Conservation (phyloP, 2,113 vertebrate species). For the Erythrocercus mccallii region DNA sequence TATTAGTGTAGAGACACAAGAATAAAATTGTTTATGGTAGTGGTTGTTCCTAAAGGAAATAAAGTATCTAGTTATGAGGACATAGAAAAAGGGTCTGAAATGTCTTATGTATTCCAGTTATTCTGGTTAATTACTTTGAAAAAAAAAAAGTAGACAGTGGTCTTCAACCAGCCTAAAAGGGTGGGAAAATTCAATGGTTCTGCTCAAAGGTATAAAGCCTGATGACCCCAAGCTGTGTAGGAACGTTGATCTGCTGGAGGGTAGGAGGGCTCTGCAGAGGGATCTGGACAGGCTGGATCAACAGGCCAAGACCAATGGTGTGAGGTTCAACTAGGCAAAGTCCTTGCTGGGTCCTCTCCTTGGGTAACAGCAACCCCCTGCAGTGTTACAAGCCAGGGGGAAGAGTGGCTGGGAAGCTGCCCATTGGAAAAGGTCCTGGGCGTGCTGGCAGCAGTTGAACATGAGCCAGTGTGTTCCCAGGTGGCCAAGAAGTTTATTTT, state of each 20-base stretch:
- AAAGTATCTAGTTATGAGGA: neutral
- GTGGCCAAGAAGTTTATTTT: neutral
- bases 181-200: neutral
- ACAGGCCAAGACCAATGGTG: too few relatives aligned
- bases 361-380: neutral
- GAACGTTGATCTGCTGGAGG: neutral
- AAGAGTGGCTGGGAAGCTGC: neutral
- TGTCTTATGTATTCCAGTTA: neutral
- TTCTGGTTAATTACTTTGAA: neutral
- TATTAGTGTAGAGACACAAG: neutral
- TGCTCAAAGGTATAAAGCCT: neutral
- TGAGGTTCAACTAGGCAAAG: neutral
- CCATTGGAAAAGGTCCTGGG: neutral
- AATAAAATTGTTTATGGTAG: neutral
- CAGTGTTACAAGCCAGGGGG: neutral
- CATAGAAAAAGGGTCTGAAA: neutral
- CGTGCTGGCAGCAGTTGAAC: neutral
- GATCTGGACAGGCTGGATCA: neutral
- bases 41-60: neutral
- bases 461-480: neutral
- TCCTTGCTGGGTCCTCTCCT: neutral
- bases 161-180: neutral
- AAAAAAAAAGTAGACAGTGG: neutral
- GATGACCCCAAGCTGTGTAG: rapidly evolving
- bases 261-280: neutral